phyloP scores from a whole-genome alignment of 2,888 invertebrate genomes.

The Argynnis bischoffii region DNA sequence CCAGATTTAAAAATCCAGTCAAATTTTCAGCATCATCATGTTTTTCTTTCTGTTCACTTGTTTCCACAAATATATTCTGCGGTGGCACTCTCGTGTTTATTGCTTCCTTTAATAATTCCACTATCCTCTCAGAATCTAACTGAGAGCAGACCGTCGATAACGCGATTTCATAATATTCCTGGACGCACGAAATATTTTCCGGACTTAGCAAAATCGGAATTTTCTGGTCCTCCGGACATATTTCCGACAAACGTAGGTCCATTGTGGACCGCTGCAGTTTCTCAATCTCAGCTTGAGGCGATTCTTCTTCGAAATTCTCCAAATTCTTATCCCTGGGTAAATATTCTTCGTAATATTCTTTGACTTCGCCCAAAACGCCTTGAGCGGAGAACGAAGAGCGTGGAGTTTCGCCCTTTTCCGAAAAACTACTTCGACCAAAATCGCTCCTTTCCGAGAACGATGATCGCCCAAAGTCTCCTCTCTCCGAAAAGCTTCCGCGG shows the following conservation, averaged over 20 bases:
- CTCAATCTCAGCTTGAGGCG: conserved; percentile 60
- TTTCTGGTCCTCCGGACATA: conserved; percentile 61
- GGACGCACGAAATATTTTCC: conserved; percentile 66
- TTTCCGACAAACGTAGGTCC: conserved; percentile 69
- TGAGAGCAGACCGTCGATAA: conserved; percentile 91
- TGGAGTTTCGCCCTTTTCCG: conserved; percentile 75
- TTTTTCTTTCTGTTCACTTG: conserved; percentile 57
- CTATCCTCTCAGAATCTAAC: conserved; percentile 89
- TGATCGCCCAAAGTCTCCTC: conserved; percentile 71
- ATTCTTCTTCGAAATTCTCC: conserved; percentile 64
- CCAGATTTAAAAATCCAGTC: conserved; percentile 84
- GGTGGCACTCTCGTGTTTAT: conserved; percentile 91
- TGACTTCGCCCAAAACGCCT: conserved; percentile 70
- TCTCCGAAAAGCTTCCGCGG: conserved; percentile 73
- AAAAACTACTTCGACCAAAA: conserved; percentile 70
- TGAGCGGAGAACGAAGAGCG: conserved; percentile 75
- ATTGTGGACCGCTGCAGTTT: conserved; percentile 71
- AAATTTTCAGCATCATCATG: conserved; percentile 58
- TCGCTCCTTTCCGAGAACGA: conserved; percentile 83
- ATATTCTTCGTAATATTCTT: conserved; percentile 70
- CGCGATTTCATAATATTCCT: conserved; percentile 86
- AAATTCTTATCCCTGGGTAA: conserved; percentile 65
- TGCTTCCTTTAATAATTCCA: conserved; percentile 90
- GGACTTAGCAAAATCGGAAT: conserved; percentile 72
- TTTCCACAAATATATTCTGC: conserved; percentile 76